Percentiles rank a stretch among this genome's conserved stretches.
phyloP scores from a whole-genome alignment of 2,113 vertebrate species.

The Pluvianellus socialis region DNA sequence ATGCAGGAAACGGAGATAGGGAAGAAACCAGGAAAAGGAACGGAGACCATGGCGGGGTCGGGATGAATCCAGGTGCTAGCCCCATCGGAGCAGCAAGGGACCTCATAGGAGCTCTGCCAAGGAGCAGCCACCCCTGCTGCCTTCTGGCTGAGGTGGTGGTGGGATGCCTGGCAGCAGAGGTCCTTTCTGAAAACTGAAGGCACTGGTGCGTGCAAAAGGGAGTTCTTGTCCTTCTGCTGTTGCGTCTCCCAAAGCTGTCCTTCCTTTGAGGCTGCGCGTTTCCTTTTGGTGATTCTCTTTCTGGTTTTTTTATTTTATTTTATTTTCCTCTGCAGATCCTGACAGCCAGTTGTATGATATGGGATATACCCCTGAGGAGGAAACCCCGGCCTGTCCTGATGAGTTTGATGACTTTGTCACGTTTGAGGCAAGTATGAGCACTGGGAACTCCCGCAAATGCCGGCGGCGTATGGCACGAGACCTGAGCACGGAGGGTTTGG shows the following conservation, averaged over 20 bases:
- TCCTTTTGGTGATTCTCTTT: not conserved
- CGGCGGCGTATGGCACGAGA: fast-evolving
- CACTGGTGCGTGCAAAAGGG: not conserved
- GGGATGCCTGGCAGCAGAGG: not conserved
- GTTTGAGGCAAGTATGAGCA: conserved; percentile 82
- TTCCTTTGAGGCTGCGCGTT: fast-evolving
- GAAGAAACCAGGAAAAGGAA: not conserved
- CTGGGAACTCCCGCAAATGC: fast-evolving
- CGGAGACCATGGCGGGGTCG: not conserved
- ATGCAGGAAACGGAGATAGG: not conserved
- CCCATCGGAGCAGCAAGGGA: fast-evolving
- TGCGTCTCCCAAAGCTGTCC: fast-evolving
- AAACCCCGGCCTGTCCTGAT: conserved; percentile 81
- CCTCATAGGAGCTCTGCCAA: not conserved
- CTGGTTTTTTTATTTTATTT: not conserved
- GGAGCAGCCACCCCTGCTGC: not conserved
- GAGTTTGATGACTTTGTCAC: conserved; percentile 87
- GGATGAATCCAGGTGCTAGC: not conserved
- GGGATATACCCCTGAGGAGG: conserved; percentile 82
- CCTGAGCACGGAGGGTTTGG: not conserved
- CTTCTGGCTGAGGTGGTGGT: not conserved
- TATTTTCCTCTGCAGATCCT: conserved; percentile 71
- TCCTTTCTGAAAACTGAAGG: not conserved
- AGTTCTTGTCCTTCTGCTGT: not conserved
- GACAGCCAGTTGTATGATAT: conserved; percentile 82